Conservation (phyloP, 1,140 invertebrate species). For the Eulimnadia texana region DNA sequence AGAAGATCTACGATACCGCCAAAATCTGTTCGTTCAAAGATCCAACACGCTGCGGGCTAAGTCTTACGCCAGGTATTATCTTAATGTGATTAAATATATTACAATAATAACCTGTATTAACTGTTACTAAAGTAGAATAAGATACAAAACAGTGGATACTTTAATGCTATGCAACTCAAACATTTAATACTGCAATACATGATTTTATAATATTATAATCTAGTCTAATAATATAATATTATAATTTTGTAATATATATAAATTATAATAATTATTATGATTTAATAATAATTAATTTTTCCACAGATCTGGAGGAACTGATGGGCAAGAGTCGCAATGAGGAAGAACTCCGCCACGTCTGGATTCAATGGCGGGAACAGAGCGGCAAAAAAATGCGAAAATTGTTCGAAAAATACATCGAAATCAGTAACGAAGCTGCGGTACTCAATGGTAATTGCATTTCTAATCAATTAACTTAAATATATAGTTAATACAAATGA, state of each 20-base stretch:
- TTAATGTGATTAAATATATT: slow-evolving; percentile 2
- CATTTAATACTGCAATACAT: no score
- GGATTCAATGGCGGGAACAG: slow-evolving; percentile 47
- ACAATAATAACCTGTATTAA: background rate
- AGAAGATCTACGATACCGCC: slow-evolving; percentile 28
- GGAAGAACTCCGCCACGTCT: slow-evolving; percentile 53
- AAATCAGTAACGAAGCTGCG: slow-evolving; percentile 64
- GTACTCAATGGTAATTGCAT: slow-evolving; percentile 59
- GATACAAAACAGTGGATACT: no score
- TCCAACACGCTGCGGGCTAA: slow-evolving; percentile 47
- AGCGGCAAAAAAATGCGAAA: slow-evolving; percentile 51
- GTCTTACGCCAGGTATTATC: slow-evolving; percentile 52
- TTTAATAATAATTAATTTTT: slow-evolving; percentile 6
- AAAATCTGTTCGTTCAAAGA: slow-evolving; percentile 39
- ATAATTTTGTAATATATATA: no score
- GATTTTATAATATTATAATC: no score
- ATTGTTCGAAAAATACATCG: slow-evolving; percentile 52
- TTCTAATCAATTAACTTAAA: background rate
- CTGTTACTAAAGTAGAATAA: no score
- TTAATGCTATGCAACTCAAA: no score
- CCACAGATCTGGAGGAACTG: slow-evolving; percentile 42
- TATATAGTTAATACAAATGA: background rate
- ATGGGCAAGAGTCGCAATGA: slow-evolving; percentile 54
- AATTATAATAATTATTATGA: background rate
- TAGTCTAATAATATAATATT: no score